phyloP scores from a whole-genome alignment of 2,888 invertebrate species.

The Brachynemurus nebulosus region DNA sequence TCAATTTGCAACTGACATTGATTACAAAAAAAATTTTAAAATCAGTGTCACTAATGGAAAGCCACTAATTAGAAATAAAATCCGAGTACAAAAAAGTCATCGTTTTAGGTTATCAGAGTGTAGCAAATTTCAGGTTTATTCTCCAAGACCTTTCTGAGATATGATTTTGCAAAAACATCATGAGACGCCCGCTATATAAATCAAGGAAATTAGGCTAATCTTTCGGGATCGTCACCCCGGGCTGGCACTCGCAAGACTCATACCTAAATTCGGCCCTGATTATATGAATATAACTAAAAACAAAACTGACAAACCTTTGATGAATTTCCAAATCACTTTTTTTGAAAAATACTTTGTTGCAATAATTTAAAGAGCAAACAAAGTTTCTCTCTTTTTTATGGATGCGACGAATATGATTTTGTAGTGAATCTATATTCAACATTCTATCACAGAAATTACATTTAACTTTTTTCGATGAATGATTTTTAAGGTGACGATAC shows the following conservation, averaged over 20 bases:
- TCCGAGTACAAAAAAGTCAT: too few species aligned
- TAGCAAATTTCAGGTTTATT: too few species aligned
- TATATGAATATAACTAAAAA: background rate
- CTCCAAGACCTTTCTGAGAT: too few species aligned
- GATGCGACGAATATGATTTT: conserved; percentile 1
- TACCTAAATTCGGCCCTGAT: background rate
- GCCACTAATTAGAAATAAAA: too few species aligned
- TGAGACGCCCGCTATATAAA: too few species aligned
- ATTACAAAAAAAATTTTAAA: too few species aligned
- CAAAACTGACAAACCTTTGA: background rate
- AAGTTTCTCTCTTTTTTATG: conserved; percentile 1
- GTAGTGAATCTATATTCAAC: background rate
- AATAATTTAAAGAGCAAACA: background rate
- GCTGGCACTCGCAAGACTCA: background rate
- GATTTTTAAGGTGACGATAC: background rate
- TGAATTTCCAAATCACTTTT: conserved; percentile 1
- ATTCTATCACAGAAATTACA: conserved; percentile 1
- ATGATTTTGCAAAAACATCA: too few species aligned
- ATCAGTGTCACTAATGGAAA: too few species aligned
- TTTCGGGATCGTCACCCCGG: background rate
- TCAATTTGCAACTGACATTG: too few species aligned
- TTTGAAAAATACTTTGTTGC: conserved; percentile 5
- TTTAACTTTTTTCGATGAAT: background rate
- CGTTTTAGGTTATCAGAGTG: too few species aligned
- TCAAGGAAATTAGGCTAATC: too few species aligned